Evolutionary conservation across 1,140 invertebrate genomes (phyloP), one percentile per base, ranked within the genome.

Genomic region (Maconellicoccus hirsutus): DNA sequence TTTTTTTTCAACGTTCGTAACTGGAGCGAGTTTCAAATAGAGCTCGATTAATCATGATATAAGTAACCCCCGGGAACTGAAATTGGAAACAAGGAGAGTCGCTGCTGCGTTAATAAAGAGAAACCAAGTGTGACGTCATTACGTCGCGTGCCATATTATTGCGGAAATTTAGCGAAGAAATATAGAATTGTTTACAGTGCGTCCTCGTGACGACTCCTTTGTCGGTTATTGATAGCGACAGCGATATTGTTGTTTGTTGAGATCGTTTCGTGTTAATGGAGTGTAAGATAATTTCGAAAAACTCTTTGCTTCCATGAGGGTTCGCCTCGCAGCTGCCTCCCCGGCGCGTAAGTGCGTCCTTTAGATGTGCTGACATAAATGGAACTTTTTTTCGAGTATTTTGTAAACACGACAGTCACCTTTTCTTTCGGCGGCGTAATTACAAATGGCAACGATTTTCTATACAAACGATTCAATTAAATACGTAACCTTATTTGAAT

Each of bases 81-180:
- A 33, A 33, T 33, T 33, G 29, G 29, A 33, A 33, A 12, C 29
- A 33, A 3, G 29, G 3, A 33, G n/a, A n/a, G n/a, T n/a, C n/a
- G n/a, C n/a, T n/a, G n/a, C n/a, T n/a, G 12, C 42, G 42, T 52
- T 52, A 52, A 52, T 52, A 52, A 52, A 52, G 42, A 14, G 42
- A 52, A 52, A 52, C 42, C 12, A 52, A 52, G 42, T 52, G 42
- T 19, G 42, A 52, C 42, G 42, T 52, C 42, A 52, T 52, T 52
- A 52, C 42, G 42, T 52, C 42, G 42, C 42, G 42, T 52, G 42
- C 12, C 42, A 52, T 52, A 52, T 52, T 52, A 52, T 52, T 52
- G 42, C 42, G 42, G 42, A 52, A 52, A 52, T 52, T 52, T 52
- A 52, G 42, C 42, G 42, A 52, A 52, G 42, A 52, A 52, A 52